These are phyloP conservation scores for Olivierus martensii DNA, from an alignment of 1,140 invertebrate genomes.

Conservation along the genomic window DNA sequence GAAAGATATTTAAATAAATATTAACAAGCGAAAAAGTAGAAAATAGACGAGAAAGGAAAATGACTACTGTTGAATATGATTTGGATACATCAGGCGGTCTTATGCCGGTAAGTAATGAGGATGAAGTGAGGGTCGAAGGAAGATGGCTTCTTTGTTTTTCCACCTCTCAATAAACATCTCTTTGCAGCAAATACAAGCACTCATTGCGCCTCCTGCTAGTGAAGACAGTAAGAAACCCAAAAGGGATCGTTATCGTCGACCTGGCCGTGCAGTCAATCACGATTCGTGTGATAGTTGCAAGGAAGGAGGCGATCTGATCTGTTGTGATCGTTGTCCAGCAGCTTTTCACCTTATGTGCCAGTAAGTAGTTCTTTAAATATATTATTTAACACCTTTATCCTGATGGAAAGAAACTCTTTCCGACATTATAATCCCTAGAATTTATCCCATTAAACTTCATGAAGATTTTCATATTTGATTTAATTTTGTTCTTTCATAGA, in stretches of 20 bases:
- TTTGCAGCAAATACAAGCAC: constrained; percentile 64
- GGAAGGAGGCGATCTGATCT: constrained; percentile 88
- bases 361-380: constrained; percentile 45
- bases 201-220: constrained; percentile 68
- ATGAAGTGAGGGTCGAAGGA: neutral
- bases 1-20: too few relatives aligned
- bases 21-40: too few relatives aligned
- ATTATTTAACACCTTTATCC: too few relatives aligned
- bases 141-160: constrained; percentile 1
- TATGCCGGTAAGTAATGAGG: constrained; percentile 44
- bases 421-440: too few relatives aligned
- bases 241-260: constrained; percentile 7
- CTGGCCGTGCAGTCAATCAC: constrained; percentile 79
- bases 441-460: too few relatives aligned
- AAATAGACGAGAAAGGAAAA: neutral
- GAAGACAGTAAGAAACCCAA: constrained; percentile 38
- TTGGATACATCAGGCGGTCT: constrained; percentile 45
- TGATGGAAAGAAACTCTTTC: too few relatives aligned
- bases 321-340: constrained; percentile 86
- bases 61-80: constrained; percentile 34
- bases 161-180: neutral
- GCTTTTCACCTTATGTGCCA: constrained; percentile 90
- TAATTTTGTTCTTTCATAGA: too few relatives aligned
- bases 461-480: too few relatives aligned
- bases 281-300: constrained; percentile 83